Base-by-base conservation (phyloP, 30 jellyfish, hydroid and myxozoan species). In the Chrysaora quinquecirrha region DNA sequence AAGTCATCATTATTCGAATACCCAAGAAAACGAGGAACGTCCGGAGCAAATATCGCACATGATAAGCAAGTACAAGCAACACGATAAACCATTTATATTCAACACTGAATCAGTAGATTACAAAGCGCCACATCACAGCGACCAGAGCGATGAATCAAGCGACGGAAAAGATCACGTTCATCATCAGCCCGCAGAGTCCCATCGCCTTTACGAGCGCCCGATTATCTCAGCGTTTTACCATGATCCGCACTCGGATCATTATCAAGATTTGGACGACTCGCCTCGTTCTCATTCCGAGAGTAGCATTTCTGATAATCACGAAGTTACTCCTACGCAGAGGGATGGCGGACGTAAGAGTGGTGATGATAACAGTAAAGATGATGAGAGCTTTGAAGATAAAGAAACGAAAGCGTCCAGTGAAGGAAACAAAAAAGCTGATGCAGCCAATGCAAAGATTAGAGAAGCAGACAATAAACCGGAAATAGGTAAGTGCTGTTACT, bases 41-140 rank as follows among this genome's bases (percentile, higher is more conserved):
- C 87, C 76, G 35, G 87, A 84, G 21, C 74, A 62, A 16, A 85
- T 84, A 18, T 71, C 95, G 10, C 83, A 73, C 52, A 56, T 84
- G 61, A 84, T 84, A 12, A 64, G 49, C 65, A 35, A 73, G 16
- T 69, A 43, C 38, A 73, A 84, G 82, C 88, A 84, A 25, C 76
- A 62, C 27, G 74, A 74, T 23, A 52, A 58, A 64, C 97, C 97
- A 34, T 72, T 89, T 56, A 82, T 89, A 24, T 77, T 82, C 76
- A 71, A 89, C 81, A 89, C 97, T 31, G 89, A 74, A 25, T 83
- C 78, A 11, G 81, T 89, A 11, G 97, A 89, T 33, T 89, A 71
- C 76, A 89, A 66, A 73, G 90, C 72, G 32, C 83, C 89, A 16
- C 23, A 52, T 1, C 76, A 34, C 66, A 83, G 63, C 30, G 82